Evolutionary conservation across 2,113 vertebrate genomes (phyloP).

Genomic region (Calyptommatus sinebrachiatus): DNA sequence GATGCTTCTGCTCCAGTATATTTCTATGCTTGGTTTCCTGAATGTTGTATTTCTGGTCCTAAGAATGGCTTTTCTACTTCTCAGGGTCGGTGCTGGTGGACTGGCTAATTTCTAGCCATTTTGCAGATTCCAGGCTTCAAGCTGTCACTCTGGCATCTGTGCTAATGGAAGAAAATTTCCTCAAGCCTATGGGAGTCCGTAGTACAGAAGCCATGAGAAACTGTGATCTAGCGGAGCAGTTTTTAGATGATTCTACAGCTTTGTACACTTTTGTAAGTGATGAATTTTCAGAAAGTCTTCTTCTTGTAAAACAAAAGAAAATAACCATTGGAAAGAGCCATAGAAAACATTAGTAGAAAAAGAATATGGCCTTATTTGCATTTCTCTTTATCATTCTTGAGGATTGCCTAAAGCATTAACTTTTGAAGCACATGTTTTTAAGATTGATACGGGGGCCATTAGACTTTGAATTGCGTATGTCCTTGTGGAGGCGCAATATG

Average conservation of each 20-base stretch:
- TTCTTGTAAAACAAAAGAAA: not conserved
- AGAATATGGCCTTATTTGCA: not conserved
- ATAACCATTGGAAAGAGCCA: not conserved
- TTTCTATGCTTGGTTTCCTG: not conserved
- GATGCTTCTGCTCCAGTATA: not conserved
- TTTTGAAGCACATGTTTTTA: not conserved
- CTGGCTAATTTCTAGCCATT: slow-evolving; percentile 87
- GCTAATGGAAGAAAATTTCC: slow-evolving; percentile 86
- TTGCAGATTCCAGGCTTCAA: slow-evolving; percentile 82
- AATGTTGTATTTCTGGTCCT: not conserved
- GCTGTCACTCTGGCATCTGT: slow-evolving; percentile 85
- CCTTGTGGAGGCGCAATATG: not conserved
- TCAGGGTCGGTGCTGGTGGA: slow-evolving; percentile 89
- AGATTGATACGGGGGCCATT: not conserved
- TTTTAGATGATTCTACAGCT: slow-evolving; percentile 88
- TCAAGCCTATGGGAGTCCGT: slow-evolving; percentile 78
- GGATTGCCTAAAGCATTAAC: not conserved
- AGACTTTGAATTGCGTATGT: slow-evolving; percentile 6
- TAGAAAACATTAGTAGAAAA: not conserved
- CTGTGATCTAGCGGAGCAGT: slow-evolving; percentile 79
- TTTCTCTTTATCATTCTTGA: not conserved
- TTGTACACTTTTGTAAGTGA: slow-evolving; percentile 89
- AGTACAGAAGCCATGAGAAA: slow-evolving; percentile 79
- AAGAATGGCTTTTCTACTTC: slow-evolving; percentile 29
- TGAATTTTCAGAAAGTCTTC: not conserved